phyloP scores from a whole-genome alignment of 2,888 invertebrate genomes.

The Busseola fusca region DNA sequence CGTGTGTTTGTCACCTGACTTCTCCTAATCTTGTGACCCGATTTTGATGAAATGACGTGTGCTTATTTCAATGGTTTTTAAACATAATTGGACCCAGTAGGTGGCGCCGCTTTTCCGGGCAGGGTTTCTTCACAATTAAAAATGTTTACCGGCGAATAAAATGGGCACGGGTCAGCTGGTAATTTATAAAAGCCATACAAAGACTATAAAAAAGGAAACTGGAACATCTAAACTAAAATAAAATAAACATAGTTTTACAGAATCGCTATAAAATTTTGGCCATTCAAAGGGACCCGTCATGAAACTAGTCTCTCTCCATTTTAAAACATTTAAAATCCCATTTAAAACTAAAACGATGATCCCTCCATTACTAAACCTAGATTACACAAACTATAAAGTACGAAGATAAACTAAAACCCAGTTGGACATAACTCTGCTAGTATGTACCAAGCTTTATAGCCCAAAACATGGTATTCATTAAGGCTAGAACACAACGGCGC shows the following conservation, averaged over 20 bases:
- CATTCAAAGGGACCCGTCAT: neutral
- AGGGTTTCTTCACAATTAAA: too few species aligned
- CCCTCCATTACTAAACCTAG: slow-evolving; percentile 17
- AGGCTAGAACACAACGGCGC: slow-evolving; percentile 48
- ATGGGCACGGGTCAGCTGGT: too few species aligned
- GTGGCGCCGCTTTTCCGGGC: too few species aligned
- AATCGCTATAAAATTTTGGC: neutral
- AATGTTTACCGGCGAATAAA: too few species aligned
- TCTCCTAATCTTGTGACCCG: too few species aligned
- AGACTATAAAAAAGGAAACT: too few species aligned
- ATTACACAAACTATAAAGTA: slow-evolving; percentile 24
- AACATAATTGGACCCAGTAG: too few species aligned
- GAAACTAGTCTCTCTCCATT: neutral
- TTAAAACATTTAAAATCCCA: slow-evolving; percentile 29
- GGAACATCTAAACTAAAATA: too few species aligned
- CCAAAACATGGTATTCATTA: slow-evolving; percentile 60
- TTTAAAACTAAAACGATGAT: slow-evolving; percentile 26
- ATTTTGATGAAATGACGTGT: too few species aligned
- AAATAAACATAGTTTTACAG: neutral
- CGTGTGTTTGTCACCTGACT: too few species aligned
- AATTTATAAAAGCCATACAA: too few species aligned
- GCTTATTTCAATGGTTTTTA: too few species aligned
- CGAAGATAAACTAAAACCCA: slow-evolving; percentile 44
- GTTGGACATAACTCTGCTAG: slow-evolving; percentile 36
- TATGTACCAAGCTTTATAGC: slow-evolving; percentile 43